Evolutionary conservation across 1,140 invertebrate genomes (phyloP), one percentile per base, ranked within the genome.

Genomic region (Drosophila ironensis): DNA sequence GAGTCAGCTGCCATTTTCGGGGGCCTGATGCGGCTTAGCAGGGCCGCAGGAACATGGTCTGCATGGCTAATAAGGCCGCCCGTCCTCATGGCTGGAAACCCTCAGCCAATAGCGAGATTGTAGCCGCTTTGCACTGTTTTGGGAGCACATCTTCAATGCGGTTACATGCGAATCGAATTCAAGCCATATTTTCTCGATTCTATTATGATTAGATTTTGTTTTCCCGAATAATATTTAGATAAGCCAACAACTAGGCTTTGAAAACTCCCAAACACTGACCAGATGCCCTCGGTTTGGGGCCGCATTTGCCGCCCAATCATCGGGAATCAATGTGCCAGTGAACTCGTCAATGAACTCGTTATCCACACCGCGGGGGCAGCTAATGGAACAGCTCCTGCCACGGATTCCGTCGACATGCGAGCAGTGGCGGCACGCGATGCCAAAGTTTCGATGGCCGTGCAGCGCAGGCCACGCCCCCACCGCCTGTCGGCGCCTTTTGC

Each of bases 321-420:
- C 71, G 27, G 28, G 51, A 44, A 82, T 78, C 73, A 73, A 74
- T 86, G 78, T 81, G 80, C 78, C 78, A 84, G 84, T 82, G 77
- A 82, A 80, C 75, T 74, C 75, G 66, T 74, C 76, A 80, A 75
- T 81, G 71, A 75, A 77, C 80, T 84, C 70, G 59, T 84, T 78
- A 84, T 86, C 69, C 70, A 37, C 69, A 38, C 42, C 33, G n/a
- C 28, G 17, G 44, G 14, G 44, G 14, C 28, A 4, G 19, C 64
- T 66, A 80, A 80, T 80, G 47, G 64, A 46, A 30, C 48, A 35
- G 19, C 41, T 52, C 42, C 54, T 37, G 27, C 45, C 41, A 41
- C 37, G 12, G 22, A 9, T 28, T 38, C 69, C 16, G 22, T 52
- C 52, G 30, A 52, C 74, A 69, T 69, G 63, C 69, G 41, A 80